Base-by-base conservation (phyloP, 2,113 vertebrate species). In the Cyprinus carpio region DNA sequence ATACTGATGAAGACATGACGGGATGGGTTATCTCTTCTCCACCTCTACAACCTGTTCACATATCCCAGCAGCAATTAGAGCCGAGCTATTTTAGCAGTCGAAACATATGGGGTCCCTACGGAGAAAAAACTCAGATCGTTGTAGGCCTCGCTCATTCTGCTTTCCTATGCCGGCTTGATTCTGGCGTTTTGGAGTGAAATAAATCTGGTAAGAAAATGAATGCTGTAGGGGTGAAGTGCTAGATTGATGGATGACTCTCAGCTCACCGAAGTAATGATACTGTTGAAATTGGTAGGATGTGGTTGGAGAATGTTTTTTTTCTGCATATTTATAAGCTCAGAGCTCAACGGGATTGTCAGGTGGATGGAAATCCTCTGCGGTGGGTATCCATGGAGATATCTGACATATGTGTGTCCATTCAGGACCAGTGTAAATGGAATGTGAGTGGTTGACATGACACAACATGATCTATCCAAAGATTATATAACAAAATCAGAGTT, bases 1-100 rank as follows among this genome's bases (percentile, higher is more conserved):
- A 85, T 69, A 67, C 58, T 85, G 84, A 85, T 80, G 75, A 85
- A 80, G 84, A 58, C 43, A 69, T 81, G 79, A 81, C 18, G 11
- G 62, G 62, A 81, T 67, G 79, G 62, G 62, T 81, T 81, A 67
- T 81, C 40, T 27, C 2, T 81, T 81, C 79, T 65, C 79, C 79
- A 69, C 62, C 43, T 81, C 79, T 81, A 29, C 79, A 81, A 81
- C 79, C 79, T 81, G 79, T 69, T 81, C 62, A 29, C 23, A 40
- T 54, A 56, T 72, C 67, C 81, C 81, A 82, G 67, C 49, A 82
- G 67, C 81, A 72, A 72, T 72, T 71, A 72, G 31, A 82, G 81
- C 20, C 13, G 9, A 81, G 79, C 79, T 69, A 69, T 81, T 81
- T 81, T 81, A 18, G 43, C 79, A 12, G 79, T 67, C 16, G 79